Evolutionary conservation across 2,888 invertebrate species (phyloP).

Genomic region (Lydus trimaculatus): DNA sequence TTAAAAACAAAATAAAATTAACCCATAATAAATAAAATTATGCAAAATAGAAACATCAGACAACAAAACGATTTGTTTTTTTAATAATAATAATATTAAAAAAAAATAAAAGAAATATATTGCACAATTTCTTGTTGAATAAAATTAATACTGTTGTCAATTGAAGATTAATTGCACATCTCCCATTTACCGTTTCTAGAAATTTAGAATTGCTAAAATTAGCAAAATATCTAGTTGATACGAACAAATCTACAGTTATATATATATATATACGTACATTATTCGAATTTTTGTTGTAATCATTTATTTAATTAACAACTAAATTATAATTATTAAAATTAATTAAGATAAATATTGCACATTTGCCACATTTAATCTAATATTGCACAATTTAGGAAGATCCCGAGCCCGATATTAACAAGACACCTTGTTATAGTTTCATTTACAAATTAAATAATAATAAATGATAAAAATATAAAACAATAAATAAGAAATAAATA

Average conservation of each 20-base stretch:
- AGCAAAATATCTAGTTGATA: not conserved
- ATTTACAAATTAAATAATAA: conserved; percentile 22
- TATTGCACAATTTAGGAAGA: conserved; percentile 39
- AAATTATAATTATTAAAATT: conserved; percentile 8
- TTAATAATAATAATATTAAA: too few relatives aligned
- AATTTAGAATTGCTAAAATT: not conserved
- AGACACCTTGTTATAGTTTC: not conserved
- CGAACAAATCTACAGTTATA: not conserved
- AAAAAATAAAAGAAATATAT: conserved; percentile 18
- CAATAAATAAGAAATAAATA: conserved; percentile 20
- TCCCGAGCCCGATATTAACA: conserved; percentile 29
- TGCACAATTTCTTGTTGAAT: conserved; percentile 13
- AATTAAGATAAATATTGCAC: conserved; percentile 36
- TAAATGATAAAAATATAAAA: not conserved
- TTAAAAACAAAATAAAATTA: conserved; percentile 39
- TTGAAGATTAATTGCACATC: conserved; percentile 27
- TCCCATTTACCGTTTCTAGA: conserved; percentile 17
- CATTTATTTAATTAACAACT: not conserved
- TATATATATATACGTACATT: too few relatives aligned
- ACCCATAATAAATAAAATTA: conserved; percentile 42
- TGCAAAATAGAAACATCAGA: conserved; percentile 13
- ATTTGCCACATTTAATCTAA: conserved; percentile 33
- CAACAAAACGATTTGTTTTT: conserved; percentile 9
- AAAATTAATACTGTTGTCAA: conserved; percentile 29
- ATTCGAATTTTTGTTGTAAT: not conserved